Evolutionary conservation across 2,888 invertebrate species (phyloP), one percentile per base, ranked within the genome.

Genomic region (Elgonia sp.): DNA sequence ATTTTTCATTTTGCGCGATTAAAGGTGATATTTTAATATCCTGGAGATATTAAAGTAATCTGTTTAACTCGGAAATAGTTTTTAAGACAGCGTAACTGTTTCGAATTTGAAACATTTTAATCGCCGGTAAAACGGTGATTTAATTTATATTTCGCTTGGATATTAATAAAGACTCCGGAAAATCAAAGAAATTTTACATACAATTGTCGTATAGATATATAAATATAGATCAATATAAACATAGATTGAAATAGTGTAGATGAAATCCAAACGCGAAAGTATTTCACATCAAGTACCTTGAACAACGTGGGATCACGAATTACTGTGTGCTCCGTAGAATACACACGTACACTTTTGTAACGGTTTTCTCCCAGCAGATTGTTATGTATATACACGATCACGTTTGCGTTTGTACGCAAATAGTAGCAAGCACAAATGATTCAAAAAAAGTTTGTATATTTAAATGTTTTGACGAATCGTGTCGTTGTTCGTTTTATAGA

Each of bases 231-330:
- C 3, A 29, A 29, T 29, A 29, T 29, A 29, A 29, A 29, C 5
- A 29, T 29, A 29, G 29, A 29, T 3, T 29, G 29, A 63, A 29
- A 21, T 55, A 73, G 65, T 55, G 63, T 79, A 84, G 73, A 73
- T 39, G 73, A 65, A 84, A 79, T 65, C 57, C 65, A 57, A 73
- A 67, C 12, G 55, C 69, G 87, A 87, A 87, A 79, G 87, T 89
- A 84, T 79, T 50, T 73, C 81, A 80, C 79, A 84, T 75, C 50
- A 87, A 75, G 87, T 84, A 87, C 87, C 87, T 87, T 72, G 76
- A 84, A 75, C 29, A 77, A 77, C 63, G 50, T 67, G 87, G 84
- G 84, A 87, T 77, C 81, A 84, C 40, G 57, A 87, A 29, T 67
- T 63, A 84, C 53, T 70, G 65, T 84, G 81, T 42, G 69, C 75